These are phyloP conservation scores for Dermolepida albohirtum DNA, from an alignment of 2,888 invertebrate species.

Conservation along the genomic window DNA sequence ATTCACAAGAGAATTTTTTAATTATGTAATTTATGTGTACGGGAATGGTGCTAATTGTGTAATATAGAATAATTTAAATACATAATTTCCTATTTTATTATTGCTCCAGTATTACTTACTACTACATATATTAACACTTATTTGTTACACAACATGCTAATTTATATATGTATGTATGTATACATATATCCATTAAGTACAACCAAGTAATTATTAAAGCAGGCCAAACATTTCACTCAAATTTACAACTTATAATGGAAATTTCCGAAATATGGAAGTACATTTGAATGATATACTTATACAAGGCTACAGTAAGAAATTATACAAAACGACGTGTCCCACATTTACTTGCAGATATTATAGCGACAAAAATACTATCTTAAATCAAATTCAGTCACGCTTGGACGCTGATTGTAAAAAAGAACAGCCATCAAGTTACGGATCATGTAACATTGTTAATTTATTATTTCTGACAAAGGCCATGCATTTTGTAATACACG, in stretches of 20 bases:
- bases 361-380: constrained; percentile 34
- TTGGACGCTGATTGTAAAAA: constrained; percentile 23
- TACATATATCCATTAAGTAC: not conserved
- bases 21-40: no score
- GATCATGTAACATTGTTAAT: constrained; percentile 33
- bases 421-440: constrained; percentile 32
- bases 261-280: constrained; percentile 15
- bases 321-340: constrained; percentile 25
- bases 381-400: constrained; percentile 38
- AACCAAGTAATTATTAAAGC: constrained; percentile 8
- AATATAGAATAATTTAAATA: no score
- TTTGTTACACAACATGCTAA: no score
- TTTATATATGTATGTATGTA: no score
- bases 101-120: no score
- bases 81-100: no score
- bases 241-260: constrained; percentile 8
- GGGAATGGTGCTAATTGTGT: no score
- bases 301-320: constrained; percentile 11
- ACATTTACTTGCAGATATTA: constrained; percentile 25
- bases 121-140: no score
- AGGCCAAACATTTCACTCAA: not conserved
- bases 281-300: constrained; percentile 20
- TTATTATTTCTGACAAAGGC: constrained; percentile 35
- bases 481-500: constrained; percentile 24
- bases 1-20: no score